These are phyloP conservation scores for Drosophila gunungcola DNA, from an alignment of 1,140 invertebrate species.

Conservation along the genomic window DNA sequence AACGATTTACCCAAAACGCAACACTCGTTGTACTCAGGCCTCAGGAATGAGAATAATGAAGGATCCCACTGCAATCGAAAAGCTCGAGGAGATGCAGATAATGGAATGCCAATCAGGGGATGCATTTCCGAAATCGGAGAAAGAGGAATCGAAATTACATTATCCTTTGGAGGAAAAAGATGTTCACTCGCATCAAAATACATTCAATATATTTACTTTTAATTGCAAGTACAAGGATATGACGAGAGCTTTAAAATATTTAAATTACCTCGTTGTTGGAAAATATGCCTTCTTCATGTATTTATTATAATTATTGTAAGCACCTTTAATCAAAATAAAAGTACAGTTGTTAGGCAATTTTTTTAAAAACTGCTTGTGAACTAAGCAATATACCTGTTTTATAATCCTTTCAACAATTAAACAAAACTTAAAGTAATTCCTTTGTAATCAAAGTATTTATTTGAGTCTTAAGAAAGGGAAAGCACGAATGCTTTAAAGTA, in stretches of 20 bases:
- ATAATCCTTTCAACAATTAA: too few species aligned
- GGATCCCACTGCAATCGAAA: conserved; percentile 46
- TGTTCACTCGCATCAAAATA: neutral
- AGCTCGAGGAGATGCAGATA: conserved; percentile 51
- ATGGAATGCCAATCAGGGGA: conserved; percentile 57
- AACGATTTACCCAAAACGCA: conserved; percentile 48
- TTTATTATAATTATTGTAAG: too few species aligned
- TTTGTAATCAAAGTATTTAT: too few species aligned
- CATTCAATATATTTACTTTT: neutral
- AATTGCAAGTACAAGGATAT: neutral
- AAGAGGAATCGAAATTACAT: conserved; percentile 26
- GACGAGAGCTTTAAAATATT: neutral
- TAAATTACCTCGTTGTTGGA: neutral
- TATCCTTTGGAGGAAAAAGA: conserved; percentile 21
- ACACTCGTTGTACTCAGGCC: conserved; percentile 18
- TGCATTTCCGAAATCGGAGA: conserved; percentile 24
- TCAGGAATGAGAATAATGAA: conserved; percentile 46
- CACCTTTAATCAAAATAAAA: too few species aligned
- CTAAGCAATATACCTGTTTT: too few species aligned
- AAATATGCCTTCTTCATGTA: too few species aligned
- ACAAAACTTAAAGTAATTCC: too few species aligned
- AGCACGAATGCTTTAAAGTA: too few species aligned
- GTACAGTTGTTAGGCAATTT: too few species aligned
- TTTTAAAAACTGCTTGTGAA: too few species aligned
- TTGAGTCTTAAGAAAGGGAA: too few species aligned